Percentiles rank a stretch among this genome's conserved stretches.
Conservation (phyloP, 2,888 invertebrate genomes). For the Ectemnius continuus region DNA sequence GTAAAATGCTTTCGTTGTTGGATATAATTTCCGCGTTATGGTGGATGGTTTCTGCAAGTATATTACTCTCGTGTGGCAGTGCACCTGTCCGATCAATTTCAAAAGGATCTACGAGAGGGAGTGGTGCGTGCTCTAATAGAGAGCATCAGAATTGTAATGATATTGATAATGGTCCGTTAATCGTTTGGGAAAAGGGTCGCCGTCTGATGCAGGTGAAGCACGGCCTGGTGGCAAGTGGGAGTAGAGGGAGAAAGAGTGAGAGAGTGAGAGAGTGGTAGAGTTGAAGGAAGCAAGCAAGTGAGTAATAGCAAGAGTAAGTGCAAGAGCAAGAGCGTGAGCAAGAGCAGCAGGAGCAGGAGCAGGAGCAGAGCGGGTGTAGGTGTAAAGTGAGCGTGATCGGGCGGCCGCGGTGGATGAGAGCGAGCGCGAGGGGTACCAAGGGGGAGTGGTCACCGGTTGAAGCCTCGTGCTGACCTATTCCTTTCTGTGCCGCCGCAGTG, state of each 20-base stretch:
- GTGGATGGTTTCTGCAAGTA: no score
- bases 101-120: no score
- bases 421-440: conserved; percentile 64
- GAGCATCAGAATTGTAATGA: no score
- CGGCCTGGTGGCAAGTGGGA: conserved; percentile 16
- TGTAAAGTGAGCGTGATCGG: conserved; percentile 72
- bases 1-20: no score
- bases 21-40: no score
- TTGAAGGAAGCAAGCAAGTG: conserved; percentile 36
- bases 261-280: conserved; percentile 16
- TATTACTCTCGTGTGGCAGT: no score
- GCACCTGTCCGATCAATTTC: no score
- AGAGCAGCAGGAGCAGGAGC: conserved; percentile 37
- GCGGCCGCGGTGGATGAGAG: conserved; percentile 62
- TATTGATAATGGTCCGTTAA: no score
- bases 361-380: conserved; percentile 60
- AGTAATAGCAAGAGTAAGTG: conserved; percentile 48
- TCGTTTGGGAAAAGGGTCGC: not conserved
- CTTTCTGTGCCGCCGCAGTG: conserved; percentile 74
- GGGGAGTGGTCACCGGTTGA: conserved; percentile 75
- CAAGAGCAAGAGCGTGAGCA: conserved; percentile 34
- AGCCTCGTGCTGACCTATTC: conserved; percentile 76
- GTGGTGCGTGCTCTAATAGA: no score
- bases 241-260: conserved; percentile 17
- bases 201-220: conserved; percentile 29